Base-by-base conservation (phyloP, 2,797 vertebrate species). In the Coranthus polyacanthus region DNA sequence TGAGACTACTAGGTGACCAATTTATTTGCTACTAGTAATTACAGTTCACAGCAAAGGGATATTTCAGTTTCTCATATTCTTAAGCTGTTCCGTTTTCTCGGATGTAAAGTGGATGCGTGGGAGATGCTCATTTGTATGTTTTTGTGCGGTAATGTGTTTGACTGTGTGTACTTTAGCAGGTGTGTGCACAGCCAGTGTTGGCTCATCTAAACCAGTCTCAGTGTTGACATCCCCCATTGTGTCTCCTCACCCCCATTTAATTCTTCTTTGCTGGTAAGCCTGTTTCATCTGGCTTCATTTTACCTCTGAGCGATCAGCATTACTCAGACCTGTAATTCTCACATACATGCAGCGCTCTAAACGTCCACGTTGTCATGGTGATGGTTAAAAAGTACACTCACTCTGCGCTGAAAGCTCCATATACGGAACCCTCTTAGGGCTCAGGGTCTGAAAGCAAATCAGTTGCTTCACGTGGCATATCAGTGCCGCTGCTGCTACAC, bases 361-460 rank as follows among this genome's bases (percentile, higher is more conserved):
- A 78, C 56, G 58, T 63, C 54, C 60, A 39, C 38, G 79, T 80
- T 91, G 84, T 83, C 86, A 88, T 84, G 75, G 83, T 75, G 79
- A 90, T 88, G 69, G 71, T 29, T 56, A 78, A 87, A 86, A 82
- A 57, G 69, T 62, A 54, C 24, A 65, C 57, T 72, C 43, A 29
- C 45, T 21, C 34, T 52, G 53, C 56, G 62, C 5, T 52, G 34
- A 56, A 54, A 52, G 56, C 59, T 29, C 61, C 59, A 62, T 51
- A 36, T 20, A 21, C 42, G 10, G 42, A 9, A 20, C 9, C 1
- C 45, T 68, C 17, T 9, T 0, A 26, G 44, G 58, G 26, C 57
- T 70, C 29, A 9, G 50, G 54, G 60, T 56, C 47, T 61, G 29
- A 78, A 58, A 62, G 32, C 34, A 18, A 43, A 56, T 47, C 16